These are phyloP conservation scores for Pseudochirops cupreus DNA, from an alignment of 2,797 vertebrate species.

Conservation along the genomic window DNA sequence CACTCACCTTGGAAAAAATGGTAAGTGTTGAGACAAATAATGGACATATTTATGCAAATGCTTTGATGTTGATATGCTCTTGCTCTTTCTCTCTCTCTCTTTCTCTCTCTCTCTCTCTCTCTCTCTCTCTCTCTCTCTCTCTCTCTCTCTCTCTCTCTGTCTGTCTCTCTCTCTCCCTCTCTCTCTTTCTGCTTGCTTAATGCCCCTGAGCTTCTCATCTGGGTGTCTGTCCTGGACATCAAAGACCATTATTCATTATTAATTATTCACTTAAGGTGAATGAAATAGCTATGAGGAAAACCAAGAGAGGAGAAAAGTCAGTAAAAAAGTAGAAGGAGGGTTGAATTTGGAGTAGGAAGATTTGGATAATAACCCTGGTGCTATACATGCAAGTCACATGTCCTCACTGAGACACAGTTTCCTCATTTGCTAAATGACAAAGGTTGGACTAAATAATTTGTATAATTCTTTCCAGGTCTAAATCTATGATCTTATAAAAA, in stretches of 20 bases:
- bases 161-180: no score
- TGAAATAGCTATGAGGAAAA: conserved; percentile 26
- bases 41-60: conserved; percentile 30
- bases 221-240: conserved; percentile 17
- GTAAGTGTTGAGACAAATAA: conserved; percentile 29
- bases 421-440: background rate
- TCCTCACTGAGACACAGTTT: background rate
- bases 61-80: conserved; percentile 7
- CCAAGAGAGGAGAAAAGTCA: background rate
- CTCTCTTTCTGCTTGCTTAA: conserved; percentile 19
- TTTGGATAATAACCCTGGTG: background rate
- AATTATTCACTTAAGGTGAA: conserved; percentile 12
- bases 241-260: background rate
- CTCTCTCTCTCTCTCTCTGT: no score
- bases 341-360: background rate
- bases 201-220: conserved; percentile 14
- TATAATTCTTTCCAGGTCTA: background rate
- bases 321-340: background rate
- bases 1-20: conserved; percentile 53
- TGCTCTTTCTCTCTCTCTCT: no score
- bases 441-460: background rate
- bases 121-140: no score
- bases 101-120: no score
- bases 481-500: background rate
- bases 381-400: background rate